These are phyloP conservation scores for Peromyscus californicus DNA, from an alignment of 2,113 vertebrate species.

Conservation along the genomic window DNA sequence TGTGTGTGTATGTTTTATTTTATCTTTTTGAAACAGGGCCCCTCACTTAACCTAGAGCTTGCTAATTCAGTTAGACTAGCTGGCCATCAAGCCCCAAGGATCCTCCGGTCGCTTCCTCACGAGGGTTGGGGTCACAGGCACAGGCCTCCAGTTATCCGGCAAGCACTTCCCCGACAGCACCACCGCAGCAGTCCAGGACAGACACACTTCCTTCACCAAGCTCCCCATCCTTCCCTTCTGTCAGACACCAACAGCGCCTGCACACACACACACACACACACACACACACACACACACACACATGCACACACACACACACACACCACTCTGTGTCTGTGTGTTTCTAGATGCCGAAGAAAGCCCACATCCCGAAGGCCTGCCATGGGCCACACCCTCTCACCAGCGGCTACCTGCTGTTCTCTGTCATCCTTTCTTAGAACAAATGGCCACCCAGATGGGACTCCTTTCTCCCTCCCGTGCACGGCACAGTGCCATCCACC, in stretches of 20 bases:
- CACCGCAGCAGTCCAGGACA: neutral
- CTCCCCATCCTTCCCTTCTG: neutral
- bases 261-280: too few relatives aligned
- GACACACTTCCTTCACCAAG: neutral
- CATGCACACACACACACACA: too few relatives aligned
- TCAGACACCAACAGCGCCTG: neutral
- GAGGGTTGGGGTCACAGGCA: neutral
- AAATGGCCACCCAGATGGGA: neutral
- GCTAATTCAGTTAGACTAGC: neutral
- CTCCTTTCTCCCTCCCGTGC: neutral
- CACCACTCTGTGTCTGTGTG: neutral
- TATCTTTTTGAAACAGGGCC: neutral
- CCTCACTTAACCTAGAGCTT: neutral
- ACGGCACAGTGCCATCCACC: neutral
- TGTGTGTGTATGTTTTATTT: neutral
- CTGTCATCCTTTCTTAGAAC: neutral
- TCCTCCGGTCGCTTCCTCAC: neutral
- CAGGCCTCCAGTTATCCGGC: too few relatives aligned
- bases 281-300: too few relatives aligned
- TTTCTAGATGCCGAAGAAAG: neutral
- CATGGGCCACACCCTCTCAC: neutral
- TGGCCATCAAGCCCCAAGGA: neutral
- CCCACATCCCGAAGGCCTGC: accelerated
- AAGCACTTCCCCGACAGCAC: neutral
- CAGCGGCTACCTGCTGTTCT: neutral